Evolutionary conservation across 2,113 vertebrate species (phyloP).

Genomic region (Picathartes gymnocephalus): DNA sequence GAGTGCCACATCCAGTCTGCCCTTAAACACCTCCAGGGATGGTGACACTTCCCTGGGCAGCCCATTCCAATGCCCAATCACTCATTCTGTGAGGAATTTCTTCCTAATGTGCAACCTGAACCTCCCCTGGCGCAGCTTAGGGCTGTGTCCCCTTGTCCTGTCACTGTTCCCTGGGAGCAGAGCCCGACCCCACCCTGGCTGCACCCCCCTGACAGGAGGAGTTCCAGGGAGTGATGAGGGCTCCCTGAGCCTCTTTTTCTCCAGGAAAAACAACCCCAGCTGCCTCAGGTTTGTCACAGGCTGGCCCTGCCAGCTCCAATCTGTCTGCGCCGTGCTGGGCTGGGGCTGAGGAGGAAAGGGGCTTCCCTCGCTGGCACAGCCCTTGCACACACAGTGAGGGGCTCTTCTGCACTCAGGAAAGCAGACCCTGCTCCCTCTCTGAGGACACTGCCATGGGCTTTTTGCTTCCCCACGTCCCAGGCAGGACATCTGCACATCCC

Average conservation of each 20-base stretch:
- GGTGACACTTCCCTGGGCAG: background rate
- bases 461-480: background rate
- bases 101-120: background rate
- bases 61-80: background rate
- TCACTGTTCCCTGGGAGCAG: accelerated
- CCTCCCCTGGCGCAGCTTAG: background rate
- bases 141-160: background rate
- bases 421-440: background rate
- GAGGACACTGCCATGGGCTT: background rate
- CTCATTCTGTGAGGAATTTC: background rate
- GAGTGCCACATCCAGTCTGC: background rate
- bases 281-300: background rate
- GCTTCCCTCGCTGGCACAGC: background rate
- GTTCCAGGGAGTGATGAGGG: background rate
- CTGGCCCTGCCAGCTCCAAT: background rate
- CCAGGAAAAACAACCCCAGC: background rate
- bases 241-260: background rate
- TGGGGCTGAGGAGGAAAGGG: background rate
- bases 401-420: background rate
- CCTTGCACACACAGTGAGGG: background rate
- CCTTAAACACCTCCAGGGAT: background rate
- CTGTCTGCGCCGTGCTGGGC: accelerated
- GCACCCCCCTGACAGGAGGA: background rate
- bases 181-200: no score
- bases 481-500: no score